phyloP scores from a whole-genome alignment of 2,797 vertebrate genomes.

The Mycteria americana region DNA sequence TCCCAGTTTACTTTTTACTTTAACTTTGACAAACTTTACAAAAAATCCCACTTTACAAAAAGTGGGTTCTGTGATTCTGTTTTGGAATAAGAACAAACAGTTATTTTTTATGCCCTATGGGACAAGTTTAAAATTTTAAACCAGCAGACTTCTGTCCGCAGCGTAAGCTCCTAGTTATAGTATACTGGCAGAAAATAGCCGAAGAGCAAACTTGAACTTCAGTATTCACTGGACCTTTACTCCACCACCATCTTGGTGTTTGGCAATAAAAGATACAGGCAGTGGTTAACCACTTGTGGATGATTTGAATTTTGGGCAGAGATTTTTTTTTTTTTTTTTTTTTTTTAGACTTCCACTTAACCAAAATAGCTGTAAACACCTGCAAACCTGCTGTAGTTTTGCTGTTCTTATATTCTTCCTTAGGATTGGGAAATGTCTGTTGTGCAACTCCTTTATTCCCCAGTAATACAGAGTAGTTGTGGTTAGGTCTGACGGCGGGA shows the following conservation, averaged over 20 bases:
- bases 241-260: not conserved
- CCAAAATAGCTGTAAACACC: not conserved
- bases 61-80: not conserved
- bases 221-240: not conserved
- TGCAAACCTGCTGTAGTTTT: not conserved
- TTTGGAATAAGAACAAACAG: not conserved
- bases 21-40: not conserved
- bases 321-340: no score
- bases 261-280: not conserved
- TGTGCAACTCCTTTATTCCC: not conserved
- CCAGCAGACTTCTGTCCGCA: not conserved
- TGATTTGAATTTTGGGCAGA: not conserved
- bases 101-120: not conserved
- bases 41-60: not conserved
- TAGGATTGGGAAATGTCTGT: not conserved
- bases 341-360: not conserved
- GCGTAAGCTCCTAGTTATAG: not conserved
- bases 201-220: not conserved
- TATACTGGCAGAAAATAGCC: not conserved
- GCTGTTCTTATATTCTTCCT: not conserved
- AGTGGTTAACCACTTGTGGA: not conserved
- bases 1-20: not conserved
- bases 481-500: not conserved
- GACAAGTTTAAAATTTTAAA: not conserved
- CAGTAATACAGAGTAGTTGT: not conserved